Evolutionary conservation across 2,888 invertebrate species (phyloP).

Genomic region (Cacoxenus indagator): DNA sequence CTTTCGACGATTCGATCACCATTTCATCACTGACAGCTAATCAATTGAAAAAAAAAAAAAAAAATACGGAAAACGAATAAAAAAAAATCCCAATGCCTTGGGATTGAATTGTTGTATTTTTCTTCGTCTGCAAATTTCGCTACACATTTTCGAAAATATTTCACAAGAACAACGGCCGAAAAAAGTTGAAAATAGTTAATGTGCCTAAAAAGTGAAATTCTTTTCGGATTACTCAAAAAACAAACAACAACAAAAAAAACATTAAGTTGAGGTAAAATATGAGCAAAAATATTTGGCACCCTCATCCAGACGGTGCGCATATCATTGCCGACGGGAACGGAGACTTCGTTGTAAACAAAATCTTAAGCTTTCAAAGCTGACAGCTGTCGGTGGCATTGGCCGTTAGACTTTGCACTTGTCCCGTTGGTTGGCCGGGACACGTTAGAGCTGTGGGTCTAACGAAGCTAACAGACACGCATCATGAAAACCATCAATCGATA

Average conservation of each 20-base stretch:
- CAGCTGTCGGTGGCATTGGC: too few species aligned
- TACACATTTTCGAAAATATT: background rate
- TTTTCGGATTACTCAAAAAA: background rate
- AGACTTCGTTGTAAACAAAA: too few species aligned
- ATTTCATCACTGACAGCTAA: background rate
- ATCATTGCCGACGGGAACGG: too few species aligned
- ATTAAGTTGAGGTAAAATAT: slow-evolving; percentile 29
- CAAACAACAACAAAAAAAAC: background rate
- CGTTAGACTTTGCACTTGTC: too few species aligned
- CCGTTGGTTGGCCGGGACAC: too few species aligned
- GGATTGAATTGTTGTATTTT: background rate
- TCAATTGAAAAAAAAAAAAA: too few species aligned
- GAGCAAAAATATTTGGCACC: slow-evolving; percentile 23
- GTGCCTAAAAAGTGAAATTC: slow-evolving; percentile 21
- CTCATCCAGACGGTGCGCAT: background rate
- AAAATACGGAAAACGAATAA: too few species aligned
- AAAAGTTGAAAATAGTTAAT: slow-evolving; percentile 56
- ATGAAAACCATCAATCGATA: too few species aligned
- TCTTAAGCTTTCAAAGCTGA: too few species aligned
- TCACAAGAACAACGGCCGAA: slow-evolving; percentile 45
- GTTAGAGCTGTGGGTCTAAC: too few species aligned
- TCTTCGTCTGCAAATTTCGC: background rate
- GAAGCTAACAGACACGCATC: too few species aligned
- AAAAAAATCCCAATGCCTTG: background rate
- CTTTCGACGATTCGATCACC: too few species aligned